Evolutionary conservation across 2,113 vertebrate species (phyloP), one percentile per base, ranked within the genome.

Genomic region (Felis chaus): DNA sequence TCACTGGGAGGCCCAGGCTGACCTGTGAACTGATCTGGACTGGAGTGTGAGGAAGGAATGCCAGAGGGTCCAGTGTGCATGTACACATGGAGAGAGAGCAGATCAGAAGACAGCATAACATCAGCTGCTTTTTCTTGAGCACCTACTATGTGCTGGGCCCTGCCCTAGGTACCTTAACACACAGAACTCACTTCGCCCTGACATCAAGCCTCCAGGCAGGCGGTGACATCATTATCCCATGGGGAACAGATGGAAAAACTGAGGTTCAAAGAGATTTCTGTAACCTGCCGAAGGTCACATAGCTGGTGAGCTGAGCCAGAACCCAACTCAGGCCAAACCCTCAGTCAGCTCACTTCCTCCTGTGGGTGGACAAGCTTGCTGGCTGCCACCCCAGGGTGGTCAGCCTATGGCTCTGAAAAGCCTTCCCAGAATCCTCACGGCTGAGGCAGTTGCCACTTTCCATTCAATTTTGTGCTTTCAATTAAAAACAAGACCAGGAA

Each of bases 231-330:
- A 19, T 39, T 71, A 53, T 31, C 33, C 65, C 73, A n/a, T 3
- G 21, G 19, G n/a, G 61, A 23, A 94, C 25, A 89, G 45, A 82
- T 6, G 39, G 93, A 66, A 36, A 96, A 82, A 92, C 61, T 57
- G 89, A 98, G 81, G 85, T 66, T 78, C n/a, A 63, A 1, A 80
- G 33, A 71, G 66, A n/a, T 69, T 80, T 94, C 94, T 83, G 53
- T 66, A 63, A 86, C 29, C 50, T 36, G 71, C 48, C 79, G 9
- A 83, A 91, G 76, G 81, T 87, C 91, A 91, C 45, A 36, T 1
- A 29, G 85, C 89, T 68, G 18, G 33, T 57, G 15, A 84, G 57
- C 19, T 36, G 61, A 91, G 89, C 39, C 4, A 39, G 78, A 66
- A 92, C 31, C 61, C 53, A 65, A 61, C 39, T 50, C 27, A 15